Percentiles rank a stretch among this genome's conserved stretches.
These are phyloP conservation scores for Cynopterus sphinx DNA, from an alignment of 2,797 vertebrate genomes.

Conservation along the genomic window DNA sequence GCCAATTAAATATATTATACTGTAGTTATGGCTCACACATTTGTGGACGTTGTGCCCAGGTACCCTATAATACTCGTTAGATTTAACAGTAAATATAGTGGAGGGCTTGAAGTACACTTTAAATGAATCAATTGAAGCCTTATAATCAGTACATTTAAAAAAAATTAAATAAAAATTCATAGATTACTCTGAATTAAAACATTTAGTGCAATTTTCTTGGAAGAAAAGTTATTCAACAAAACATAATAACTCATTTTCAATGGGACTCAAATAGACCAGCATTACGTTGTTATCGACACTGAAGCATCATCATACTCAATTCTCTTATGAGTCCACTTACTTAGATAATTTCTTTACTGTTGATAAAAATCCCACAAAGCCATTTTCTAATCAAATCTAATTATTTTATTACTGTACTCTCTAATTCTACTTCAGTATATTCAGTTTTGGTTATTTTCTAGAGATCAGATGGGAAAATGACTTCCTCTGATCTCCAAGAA, in stretches of 20 bases:
- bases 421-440: constrained; percentile 46
- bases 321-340: constrained; percentile 31
- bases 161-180: constrained; percentile 53
- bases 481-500: neutral
- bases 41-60: constrained; percentile 11
- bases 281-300: neutral
- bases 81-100: constrained; percentile 44
- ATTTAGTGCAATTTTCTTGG: constrained; percentile 44
- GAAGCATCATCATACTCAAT: constrained; percentile 19
- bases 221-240: constrained; percentile 47
- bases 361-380: constrained; percentile 47
- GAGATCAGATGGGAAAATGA: constrained; percentile 53
- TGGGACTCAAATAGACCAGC: constrained; percentile 9
- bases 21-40: neutral
- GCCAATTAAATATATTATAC: neutral
- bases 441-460: constrained; percentile 10
- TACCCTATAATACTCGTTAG: neutral
- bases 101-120: constrained; percentile 25
- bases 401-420: constrained; percentile 39
- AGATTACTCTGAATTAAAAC: constrained; percentile 29
- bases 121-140: constrained; percentile 29
- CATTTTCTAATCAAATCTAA: constrained; percentile 63
- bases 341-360: constrained; percentile 53
- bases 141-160: constrained; percentile 51
- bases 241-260: constrained; percentile 51